A percentile compares a stretch with the other conserved stretches of the same genome.
These are phyloP conservation scores for Rhagophthalmus giganteus DNA, from an alignment of 2,888 invertebrate genomes.

Conservation along the genomic window DNA sequence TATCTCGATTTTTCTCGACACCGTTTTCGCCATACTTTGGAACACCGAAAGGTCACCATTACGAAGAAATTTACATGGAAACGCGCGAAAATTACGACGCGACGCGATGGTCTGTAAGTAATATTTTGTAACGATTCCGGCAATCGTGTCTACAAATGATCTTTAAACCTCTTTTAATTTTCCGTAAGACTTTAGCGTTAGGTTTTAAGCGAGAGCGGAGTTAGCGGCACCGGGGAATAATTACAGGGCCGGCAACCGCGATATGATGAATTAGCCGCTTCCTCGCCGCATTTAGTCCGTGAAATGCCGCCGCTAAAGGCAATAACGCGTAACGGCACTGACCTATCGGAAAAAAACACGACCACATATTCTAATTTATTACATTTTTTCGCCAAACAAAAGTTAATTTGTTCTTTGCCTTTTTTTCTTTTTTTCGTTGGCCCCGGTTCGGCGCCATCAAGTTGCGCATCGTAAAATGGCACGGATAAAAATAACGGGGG, in stretches of 20 bases:
- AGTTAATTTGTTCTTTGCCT: too few relatives aligned
- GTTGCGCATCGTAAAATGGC: too few relatives aligned
- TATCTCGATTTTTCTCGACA: too few relatives aligned
- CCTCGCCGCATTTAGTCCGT: conserved; percentile 37
- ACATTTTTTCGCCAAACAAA: too few relatives aligned
- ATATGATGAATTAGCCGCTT: conserved; percentile 54
- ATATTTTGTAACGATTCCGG: conserved; percentile 13
- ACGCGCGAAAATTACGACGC: background rate
- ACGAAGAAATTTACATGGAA: too few relatives aligned
- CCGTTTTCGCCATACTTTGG: too few relatives aligned
- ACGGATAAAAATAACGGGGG: too few relatives aligned
- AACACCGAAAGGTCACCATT: too few relatives aligned
- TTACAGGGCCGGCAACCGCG: conserved; percentile 53
- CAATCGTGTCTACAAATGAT: conserved; percentile 22
- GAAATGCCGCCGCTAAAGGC: conserved; percentile 33
- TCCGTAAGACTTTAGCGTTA: conserved; percentile 16
- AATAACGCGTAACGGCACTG: conserved; percentile 35
- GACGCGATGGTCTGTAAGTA: conserved; percentile 6
- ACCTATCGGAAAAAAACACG: conserved; percentile 11
- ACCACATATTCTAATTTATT: too few relatives aligned
- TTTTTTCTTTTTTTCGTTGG: too few relatives aligned
- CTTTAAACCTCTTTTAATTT: conserved; percentile 28
- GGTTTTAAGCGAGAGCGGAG: conserved; percentile 35
- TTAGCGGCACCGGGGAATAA: conserved; percentile 51
- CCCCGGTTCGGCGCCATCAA: too few relatives aligned